Base-by-base conservation (phyloP, 2,113 vertebrate genomes). In the Glareola pratincola region DNA sequence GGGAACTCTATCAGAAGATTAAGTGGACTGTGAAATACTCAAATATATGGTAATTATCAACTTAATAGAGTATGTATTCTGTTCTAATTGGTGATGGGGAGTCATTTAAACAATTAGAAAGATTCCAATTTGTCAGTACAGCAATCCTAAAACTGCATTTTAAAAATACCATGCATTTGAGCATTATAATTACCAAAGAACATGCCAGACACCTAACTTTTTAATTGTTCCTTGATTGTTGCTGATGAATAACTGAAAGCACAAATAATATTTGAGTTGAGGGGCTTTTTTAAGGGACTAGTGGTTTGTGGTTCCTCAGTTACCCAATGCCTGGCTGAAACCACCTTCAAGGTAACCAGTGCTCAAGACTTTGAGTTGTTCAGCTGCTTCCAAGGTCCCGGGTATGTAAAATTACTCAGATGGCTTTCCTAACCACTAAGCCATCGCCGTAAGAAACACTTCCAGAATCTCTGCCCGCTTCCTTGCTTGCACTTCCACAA, bases 91-190 rank as follows among this genome's bases (percentile, higher is more conserved):
- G 93, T 92, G 72, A 50, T 48, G 45, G 72, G 73, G 75, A 97
- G 71, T 94, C 91, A 91, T 96, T 98, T 88, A 92, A 96, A 90
- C 93, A 92, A 97, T 96, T 94, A 96, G 67, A 92, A 97, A 93
- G 47, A 96, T 91, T 94, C 57, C 45, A 43, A 85, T 97, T 97
- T 97, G 88, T 97, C 88, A 89, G 80, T 91, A 94, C 21, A 94
- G 81, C 91, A 94, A 85, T 96, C 78, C 76, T 83, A 90, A 86
- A 95, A 97, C 36, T 89, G 79, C 67, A 57, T 93, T 94, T 96
- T 23, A 94, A 96, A 92, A 94, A 74, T 75, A 94, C 51, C 83
- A 73, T 74, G 54, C 11, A 39, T 39, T 39, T 87, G 74, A 82
- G 88, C 96, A 97, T 88, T 79, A 66, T n/a, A 90, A 68, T 82